These are phyloP conservation scores for Poecilia gillii DNA, from an alignment of 2,797 vertebrate species.

Conservation along the genomic window DNA sequence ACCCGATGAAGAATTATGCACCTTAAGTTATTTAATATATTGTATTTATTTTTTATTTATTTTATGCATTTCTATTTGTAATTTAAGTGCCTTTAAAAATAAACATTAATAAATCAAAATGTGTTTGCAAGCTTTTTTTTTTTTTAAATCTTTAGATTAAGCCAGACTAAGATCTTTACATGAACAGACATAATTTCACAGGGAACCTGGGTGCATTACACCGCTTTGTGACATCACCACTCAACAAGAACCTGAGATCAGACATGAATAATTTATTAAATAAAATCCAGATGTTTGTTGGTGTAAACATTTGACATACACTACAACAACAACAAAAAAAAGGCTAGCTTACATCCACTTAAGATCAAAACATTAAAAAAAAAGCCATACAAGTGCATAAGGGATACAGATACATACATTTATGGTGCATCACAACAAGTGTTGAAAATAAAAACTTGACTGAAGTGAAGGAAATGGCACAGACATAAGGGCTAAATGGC, in stretches of 20 bases:
- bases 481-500: constrained; percentile 40
- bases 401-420: constrained; percentile 33
- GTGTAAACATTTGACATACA: constrained; percentile 76
- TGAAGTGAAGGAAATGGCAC: constrained; percentile 48
- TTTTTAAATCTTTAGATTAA: background rate
- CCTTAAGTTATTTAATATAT: constrained; percentile 45
- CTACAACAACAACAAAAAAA: constrained; percentile 41
- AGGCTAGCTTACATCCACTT: constrained; percentile 46
- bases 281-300: constrained; percentile 65
- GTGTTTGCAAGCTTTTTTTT: background rate
- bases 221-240: background rate
- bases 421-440: constrained; percentile 29
- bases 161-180: background rate
- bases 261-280: constrained; percentile 82
- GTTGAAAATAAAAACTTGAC: constrained; percentile 38
- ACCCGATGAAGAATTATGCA: background rate
- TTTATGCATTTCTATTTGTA: constrained; percentile 3
- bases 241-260: constrained; percentile 35
- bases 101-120: constrained; percentile 56
- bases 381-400: constrained; percentile 46
- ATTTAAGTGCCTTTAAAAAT: constrained; percentile 1
- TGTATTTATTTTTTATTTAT: constrained; percentile 49
- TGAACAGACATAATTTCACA: background rate
- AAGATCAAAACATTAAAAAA: constrained; percentile 39
- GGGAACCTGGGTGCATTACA: background rate